Evolutionary conservation across 2,888 invertebrate species (phyloP).

Genomic region (Cheilosia scutellata): DNA sequence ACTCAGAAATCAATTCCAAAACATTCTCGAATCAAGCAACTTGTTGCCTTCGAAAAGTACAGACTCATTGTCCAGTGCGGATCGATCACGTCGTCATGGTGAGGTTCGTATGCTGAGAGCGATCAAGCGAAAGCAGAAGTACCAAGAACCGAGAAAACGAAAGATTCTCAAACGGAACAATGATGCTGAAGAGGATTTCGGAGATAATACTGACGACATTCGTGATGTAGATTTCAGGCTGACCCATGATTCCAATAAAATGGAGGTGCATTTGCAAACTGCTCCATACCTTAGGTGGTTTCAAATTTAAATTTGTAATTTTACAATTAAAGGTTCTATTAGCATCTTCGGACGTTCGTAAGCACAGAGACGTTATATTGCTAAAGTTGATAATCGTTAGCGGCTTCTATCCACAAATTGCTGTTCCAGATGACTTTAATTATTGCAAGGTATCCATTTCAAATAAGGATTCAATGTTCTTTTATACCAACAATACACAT

Average conservation of each 20-base stretch:
- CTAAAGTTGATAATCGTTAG: conserved; percentile 93
- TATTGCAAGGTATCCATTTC: conserved; percentile 88
- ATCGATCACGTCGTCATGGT: conserved; percentile 93
- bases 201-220: conserved; percentile 88
- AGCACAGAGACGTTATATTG: conserved; percentile 88
- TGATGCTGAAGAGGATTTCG: conserved; percentile 84
- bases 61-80: conserved; percentile 87
- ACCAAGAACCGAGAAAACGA: conserved; percentile 89
- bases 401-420: conserved; percentile 97
- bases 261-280: conserved; percentile 86
- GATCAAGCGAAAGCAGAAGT: conserved; percentile 90
- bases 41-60: conserved; percentile 86
- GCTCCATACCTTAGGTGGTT: neutral
- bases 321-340: conserved; percentile 85
- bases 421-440: conserved; percentile 97
- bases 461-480: neutral
- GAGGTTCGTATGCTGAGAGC: conserved; percentile 94
- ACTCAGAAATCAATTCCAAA: conserved; percentile 94
- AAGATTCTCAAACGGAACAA: conserved; percentile 84
- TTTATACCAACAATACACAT: neutral
- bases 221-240: conserved; percentile 94
- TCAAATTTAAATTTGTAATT: neutral
- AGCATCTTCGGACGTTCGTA: conserved; percentile 87
- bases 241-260: conserved; percentile 89
- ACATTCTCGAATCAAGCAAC: conserved; percentile 90